Conservation (phyloP, 2,797 vertebrate species). For the Neoniphon sammara region DNA sequence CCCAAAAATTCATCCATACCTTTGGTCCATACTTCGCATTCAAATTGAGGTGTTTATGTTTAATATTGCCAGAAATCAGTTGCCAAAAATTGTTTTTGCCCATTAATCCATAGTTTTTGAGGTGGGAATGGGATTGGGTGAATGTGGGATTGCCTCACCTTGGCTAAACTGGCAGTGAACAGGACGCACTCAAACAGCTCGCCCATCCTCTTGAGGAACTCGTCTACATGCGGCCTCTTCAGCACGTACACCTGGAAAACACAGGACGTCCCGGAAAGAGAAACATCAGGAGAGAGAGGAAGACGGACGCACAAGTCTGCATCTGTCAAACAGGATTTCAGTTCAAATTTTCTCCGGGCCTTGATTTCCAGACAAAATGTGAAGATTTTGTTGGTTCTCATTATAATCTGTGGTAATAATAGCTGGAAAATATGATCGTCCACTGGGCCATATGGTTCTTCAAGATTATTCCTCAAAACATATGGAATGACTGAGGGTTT, state of each 20-base stretch:
- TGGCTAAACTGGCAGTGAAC: constrained; percentile 94
- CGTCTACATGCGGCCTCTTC: constrained; percentile 92
- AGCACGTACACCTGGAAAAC: constrained; percentile 89
- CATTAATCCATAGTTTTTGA: no score
- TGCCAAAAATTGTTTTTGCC: no score
- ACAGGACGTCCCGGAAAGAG: neutral
- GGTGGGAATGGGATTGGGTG: no score
- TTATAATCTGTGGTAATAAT: neutral
- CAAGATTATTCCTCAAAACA: no score
- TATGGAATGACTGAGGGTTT: no score
- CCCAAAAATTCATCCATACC: no score
- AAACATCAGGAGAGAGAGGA: neutral
- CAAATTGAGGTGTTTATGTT: no score
- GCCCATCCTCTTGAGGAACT: constrained; percentile 94
- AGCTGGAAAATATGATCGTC: no score
- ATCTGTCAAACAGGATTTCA: neutral
- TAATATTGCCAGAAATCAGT: no score
- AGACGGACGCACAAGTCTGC: neutral
- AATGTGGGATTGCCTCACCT: constrained; percentile 82
- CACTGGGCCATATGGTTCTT: no score
- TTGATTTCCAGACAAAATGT: neutral
- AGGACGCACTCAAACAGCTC: constrained; percentile 94
- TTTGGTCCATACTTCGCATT: no score
- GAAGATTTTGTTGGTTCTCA: neutral
- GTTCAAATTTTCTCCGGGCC: constrained; percentile 39